phyloP scores from a whole-genome alignment of 2,888 invertebrate species.

The Acleris sparsana region DNA sequence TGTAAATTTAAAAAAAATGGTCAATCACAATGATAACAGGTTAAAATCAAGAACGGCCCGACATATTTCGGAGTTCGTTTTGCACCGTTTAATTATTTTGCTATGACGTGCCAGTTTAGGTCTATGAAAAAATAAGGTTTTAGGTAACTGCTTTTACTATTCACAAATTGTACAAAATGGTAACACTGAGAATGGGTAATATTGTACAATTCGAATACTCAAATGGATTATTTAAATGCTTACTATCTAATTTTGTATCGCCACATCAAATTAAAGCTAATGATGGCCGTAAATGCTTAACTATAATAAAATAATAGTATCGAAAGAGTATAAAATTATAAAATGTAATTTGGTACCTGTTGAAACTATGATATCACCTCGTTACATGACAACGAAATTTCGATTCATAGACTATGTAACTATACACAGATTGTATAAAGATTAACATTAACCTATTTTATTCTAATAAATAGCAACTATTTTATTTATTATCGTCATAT shows the following conservation, averaged over 20 bases:
- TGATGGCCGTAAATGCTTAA: slow-evolving; percentile 65
- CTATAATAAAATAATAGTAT: slow-evolving; percentile 24
- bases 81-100: too few species aligned
- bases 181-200: slow-evolving; percentile 53
- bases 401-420: slow-evolving; percentile 11
- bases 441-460: slow-evolving; percentile 9
- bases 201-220: slow-evolving; percentile 39
- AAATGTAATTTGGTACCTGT: slow-evolving; percentile 37
- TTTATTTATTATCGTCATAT: slow-evolving; percentile 8
- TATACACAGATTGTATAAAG: slow-evolving; percentile 19
- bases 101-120: too few species aligned
- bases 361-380: slow-evolving; percentile 21
- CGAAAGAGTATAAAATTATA: slow-evolving; percentile 35
- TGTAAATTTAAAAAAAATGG: too few species aligned
- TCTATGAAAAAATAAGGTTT: not conserved
- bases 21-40: too few species aligned
- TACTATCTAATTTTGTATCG: slow-evolving; percentile 35
- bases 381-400: slow-evolving; percentile 7
- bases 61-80: too few species aligned
- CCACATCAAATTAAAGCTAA: slow-evolving; percentile 64
- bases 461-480: slow-evolving; percentile 36
- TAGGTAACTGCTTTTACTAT: slow-evolving; percentile 16
- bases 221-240: slow-evolving; percentile 15
- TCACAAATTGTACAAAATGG: slow-evolving; percentile 44
- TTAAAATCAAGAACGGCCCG: too few species aligned